Conservation (phyloP, 2,113 vertebrate species). For the Scatophagus argus region DNA sequence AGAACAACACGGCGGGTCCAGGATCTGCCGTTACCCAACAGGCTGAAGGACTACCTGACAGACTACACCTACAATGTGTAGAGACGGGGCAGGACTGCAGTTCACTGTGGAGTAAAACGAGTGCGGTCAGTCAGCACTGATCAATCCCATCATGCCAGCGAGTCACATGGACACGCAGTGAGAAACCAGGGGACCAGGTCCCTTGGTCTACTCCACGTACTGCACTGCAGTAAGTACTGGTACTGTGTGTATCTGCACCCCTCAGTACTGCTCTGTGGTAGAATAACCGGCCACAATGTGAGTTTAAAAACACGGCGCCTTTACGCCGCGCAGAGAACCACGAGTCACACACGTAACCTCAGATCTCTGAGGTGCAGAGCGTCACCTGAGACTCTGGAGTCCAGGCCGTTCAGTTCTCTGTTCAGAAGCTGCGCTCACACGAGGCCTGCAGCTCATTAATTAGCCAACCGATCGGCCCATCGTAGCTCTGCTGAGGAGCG, state of each 20-base stretch:
- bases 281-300: neutral
- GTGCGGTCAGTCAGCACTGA: neutral
- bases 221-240: neutral
- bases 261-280: neutral
- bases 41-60: slow-evolving; percentile 94
- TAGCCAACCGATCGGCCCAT: too few relatives aligned
- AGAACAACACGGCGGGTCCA: slow-evolving; percentile 86
- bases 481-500: too few relatives aligned
- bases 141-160: slow-evolving; percentile 2
- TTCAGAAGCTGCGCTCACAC: too few relatives aligned
- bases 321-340: too few relatives aligned
- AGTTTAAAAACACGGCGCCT: too few relatives aligned
- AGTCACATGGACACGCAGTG: neutral
- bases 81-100: neutral
- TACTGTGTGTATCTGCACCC: too few relatives aligned
- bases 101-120: neutral
- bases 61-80: slow-evolving; percentile 95
- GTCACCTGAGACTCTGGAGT: too few relatives aligned
- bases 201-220: neutral
- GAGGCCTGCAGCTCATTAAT: too few relatives aligned
- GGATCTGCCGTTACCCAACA: slow-evolving; percentile 92
- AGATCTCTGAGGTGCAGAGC: neutral
- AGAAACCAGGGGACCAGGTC: neutral
- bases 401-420: too few relatives aligned
- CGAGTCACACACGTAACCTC: neutral